These are phyloP conservation scores for Nylanderia fulva DNA, from an alignment of 1,140 invertebrate species.

Conservation along the genomic window DNA sequence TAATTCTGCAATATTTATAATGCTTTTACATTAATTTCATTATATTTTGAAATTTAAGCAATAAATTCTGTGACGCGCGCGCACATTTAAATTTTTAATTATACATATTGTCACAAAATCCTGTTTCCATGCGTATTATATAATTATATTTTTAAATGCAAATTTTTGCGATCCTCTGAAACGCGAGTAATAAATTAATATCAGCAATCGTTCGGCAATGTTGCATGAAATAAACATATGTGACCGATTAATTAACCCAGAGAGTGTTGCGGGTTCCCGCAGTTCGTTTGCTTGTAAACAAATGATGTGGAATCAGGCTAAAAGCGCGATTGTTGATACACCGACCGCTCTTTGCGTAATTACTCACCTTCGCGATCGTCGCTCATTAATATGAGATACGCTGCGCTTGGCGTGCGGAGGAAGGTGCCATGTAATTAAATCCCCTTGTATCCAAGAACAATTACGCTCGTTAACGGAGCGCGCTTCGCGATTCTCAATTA, in stretches of 20 bases:
- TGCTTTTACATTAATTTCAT: background rate
- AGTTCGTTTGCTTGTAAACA: slow-evolving; percentile 62
- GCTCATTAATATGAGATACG: slow-evolving; percentile 65
- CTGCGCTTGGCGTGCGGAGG: slow-evolving; percentile 31
- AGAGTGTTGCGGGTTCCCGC: slow-evolving; percentile 2
- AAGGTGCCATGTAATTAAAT: slow-evolving; percentile 57
- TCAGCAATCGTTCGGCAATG: slow-evolving; percentile 25
- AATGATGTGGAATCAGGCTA: slow-evolving; percentile 49
- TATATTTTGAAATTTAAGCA: background rate
- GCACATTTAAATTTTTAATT: slow-evolving; percentile 6
- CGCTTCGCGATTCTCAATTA: slow-evolving; percentile 49
- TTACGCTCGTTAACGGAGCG: slow-evolving; percentile 54
- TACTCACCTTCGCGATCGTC: slow-evolving; percentile 55
- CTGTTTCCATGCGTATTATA: background rate
- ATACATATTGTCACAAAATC: background rate
- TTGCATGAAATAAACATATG: background rate
- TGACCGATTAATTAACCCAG: slow-evolving; percentile 54
- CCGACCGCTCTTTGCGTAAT: slow-evolving; percentile 68
- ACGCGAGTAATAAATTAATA: slow-evolving; percentile 34
- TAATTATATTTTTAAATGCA: background rate
- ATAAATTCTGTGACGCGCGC: background rate
- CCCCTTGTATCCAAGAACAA: slow-evolving; percentile 57
- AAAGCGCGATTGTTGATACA: slow-evolving; percentile 51
- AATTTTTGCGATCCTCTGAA: too few relatives aligned
- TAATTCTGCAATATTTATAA: background rate